phyloP scores from a whole-genome alignment of 2,113 vertebrate species.

The Tachycineta bicolor region DNA sequence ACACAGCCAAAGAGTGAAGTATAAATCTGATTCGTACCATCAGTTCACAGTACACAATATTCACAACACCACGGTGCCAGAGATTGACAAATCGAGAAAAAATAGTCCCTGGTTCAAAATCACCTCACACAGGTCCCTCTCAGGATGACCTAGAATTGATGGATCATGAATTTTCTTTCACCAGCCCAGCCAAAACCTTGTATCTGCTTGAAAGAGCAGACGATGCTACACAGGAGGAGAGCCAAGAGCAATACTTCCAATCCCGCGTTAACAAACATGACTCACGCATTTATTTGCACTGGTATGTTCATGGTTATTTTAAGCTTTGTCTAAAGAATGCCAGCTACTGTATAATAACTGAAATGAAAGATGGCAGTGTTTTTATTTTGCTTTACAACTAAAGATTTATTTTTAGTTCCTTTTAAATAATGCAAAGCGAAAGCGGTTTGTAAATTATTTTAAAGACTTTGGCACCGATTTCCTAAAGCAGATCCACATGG shows the following conservation, averaged over 20 bases:
- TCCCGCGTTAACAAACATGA: conserved; percentile 35
- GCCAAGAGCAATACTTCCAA: conserved; percentile 39
- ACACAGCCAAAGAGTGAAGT: neutral
- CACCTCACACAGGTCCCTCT: neutral
- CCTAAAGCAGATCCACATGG: neutral
- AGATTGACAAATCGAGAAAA: neutral
- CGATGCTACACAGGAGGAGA: neutral
- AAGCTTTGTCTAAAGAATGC: conserved; percentile 66
- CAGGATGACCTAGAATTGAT: neutral
- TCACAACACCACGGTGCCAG: rapidly evolving
- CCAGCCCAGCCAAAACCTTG: neutral
- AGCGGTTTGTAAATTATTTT: neutral
- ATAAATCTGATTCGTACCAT: neutral
- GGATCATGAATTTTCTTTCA: neutral
- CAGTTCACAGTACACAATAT: neutral
- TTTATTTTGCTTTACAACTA: conserved; percentile 59
- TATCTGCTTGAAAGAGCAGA: neutral
- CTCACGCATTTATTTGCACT: conserved; percentile 65
- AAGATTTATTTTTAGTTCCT: conserved; percentile 27
- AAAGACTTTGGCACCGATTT: neutral
- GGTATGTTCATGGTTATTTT: conserved; percentile 63
- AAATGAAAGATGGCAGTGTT: conserved; percentile 52
- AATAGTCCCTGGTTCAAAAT: neutral
- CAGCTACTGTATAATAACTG: conserved; percentile 46
- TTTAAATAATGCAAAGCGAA: neutral